These are phyloP conservation scores for Lucilia cuprina DNA, from an alignment of 1,140 invertebrate species.

Conservation along the genomic window DNA sequence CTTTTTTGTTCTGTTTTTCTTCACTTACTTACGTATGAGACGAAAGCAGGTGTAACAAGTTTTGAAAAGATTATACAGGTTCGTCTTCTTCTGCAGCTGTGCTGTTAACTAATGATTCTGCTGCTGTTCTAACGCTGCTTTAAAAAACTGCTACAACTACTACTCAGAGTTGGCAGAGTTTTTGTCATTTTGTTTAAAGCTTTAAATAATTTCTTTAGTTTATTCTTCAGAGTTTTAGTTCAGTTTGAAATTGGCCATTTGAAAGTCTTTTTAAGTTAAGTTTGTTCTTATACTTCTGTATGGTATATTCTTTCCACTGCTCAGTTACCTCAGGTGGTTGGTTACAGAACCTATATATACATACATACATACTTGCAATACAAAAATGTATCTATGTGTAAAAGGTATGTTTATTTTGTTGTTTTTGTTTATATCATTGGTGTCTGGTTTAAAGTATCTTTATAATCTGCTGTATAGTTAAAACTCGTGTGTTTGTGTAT, in stretches of 20 bases:
- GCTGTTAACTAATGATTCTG: background rate
- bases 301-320: background rate
- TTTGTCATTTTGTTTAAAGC: background rate
- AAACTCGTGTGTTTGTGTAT: background rate
- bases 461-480: background rate
- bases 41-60: constrained; percentile 11
- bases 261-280: background rate
- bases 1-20: background rate
- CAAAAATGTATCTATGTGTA: background rate
- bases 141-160: background rate
- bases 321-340: background rate
- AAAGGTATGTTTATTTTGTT: no score
- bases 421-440: background rate
- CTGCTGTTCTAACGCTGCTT: background rate
- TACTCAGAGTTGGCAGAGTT: background rate
- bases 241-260: background rate
- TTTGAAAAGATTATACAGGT: background rate
- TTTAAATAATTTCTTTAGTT: background rate
- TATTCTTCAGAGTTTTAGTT: background rate
- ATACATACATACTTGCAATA: no score
- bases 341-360: no score
- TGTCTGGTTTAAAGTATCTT: no score
- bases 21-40: background rate
- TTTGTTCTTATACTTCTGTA: background rate
- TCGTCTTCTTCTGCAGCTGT: background rate